phyloP scores from a whole-genome alignment of 2,113 vertebrate species.

The Ceratotherium simum region DNA sequence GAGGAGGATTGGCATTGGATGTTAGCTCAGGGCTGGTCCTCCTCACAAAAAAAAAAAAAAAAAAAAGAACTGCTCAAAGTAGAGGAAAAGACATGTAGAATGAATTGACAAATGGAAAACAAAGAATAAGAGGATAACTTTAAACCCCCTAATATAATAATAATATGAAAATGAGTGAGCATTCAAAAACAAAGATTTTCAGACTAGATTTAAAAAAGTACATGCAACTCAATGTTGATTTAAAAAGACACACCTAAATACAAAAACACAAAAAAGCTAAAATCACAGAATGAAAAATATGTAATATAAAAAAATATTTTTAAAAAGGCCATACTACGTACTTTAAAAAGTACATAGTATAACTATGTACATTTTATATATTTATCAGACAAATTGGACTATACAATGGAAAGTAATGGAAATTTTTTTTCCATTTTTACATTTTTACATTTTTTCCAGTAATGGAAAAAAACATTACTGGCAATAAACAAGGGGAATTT shows the following conservation, averaged over 20 bases:
- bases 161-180: background rate
- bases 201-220: background rate
- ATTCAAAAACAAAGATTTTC: background rate
- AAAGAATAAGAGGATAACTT: background rate
- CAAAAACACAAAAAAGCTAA: background rate
- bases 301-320: background rate
- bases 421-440: no score
- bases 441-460: no score
- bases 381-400: background rate
- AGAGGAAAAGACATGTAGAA: background rate
- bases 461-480: background rate
- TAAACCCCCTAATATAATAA: background rate
- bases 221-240: background rate
- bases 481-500: background rate
- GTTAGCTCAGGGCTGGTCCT: no score
- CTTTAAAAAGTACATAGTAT: no score
- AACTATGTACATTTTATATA: background rate
- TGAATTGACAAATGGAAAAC: background rate
- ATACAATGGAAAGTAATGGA: no score
- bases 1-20: no score
- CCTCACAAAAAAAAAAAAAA: no score
- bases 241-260: background rate
- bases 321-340: background rate
- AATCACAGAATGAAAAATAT: background rate
- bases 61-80: background rate